Evolutionary conservation across 2,888 invertebrate genomes (phyloP).

Genomic region (Chrysopilus asiliformis): DNA sequence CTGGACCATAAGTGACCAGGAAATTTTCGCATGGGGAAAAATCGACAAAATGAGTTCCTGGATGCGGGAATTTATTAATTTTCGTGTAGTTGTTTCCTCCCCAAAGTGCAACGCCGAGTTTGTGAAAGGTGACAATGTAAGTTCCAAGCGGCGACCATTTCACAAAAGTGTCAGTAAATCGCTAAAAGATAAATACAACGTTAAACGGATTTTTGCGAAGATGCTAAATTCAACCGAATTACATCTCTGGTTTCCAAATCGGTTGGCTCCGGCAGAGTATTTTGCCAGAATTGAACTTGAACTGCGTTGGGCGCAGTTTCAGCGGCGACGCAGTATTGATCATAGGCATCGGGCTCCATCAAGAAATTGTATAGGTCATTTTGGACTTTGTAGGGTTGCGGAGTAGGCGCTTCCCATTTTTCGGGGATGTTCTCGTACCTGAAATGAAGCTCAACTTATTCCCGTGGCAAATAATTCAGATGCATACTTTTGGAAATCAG

Average conservation of each 20-base stretch:
- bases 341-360: constrained; percentile 87
- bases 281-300: constrained; percentile 76
- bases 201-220: background rate
- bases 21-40: constrained; percentile 98
- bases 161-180: constrained; percentile 93
- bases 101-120: constrained; percentile 92
- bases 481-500: constrained; percentile 84
- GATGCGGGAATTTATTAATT: constrained; percentile 81
- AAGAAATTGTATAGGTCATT: constrained; percentile 88
- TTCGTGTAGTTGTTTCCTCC: constrained; percentile 88
- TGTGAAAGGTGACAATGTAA: constrained; percentile 92
- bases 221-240: no score
- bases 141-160: constrained; percentile 97
- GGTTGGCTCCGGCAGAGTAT: constrained; percentile 75
- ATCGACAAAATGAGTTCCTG: constrained; percentile 86
- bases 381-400: constrained; percentile 81
- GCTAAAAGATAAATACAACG: constrained; percentile 40
- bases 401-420: constrained; percentile 84
- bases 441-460: constrained; percentile 2
- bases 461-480: no score
- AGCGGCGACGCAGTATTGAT: constrained; percentile 85
- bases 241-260: constrained; percentile 70
- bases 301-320: constrained; percentile 63
- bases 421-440: constrained; percentile 75
- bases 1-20: constrained; percentile 85